Evolutionary conservation across 2,888 invertebrate species (phyloP), one percentile per base, ranked within the genome.

Genomic region (Perithous albicinctus): DNA sequence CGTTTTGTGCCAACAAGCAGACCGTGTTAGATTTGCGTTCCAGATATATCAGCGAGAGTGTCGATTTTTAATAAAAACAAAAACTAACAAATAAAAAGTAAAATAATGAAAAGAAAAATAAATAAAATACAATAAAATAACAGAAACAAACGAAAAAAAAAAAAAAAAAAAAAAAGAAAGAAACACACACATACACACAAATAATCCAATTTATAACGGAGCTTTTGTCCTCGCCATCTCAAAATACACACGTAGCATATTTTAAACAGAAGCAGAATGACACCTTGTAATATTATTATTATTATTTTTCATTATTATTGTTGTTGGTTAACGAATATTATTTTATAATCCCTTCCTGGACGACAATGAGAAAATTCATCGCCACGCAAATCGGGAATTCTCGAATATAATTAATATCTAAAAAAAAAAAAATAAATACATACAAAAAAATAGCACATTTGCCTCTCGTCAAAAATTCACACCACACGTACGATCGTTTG

Each of bases 1-100:
- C 90, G 88, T 91, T 91, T 90, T 91, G 91, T 91, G 91, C 91
- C 91, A 91, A 91, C 87, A 89, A 90, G 87, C 86, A 88, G 86
- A 85, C 88, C 88, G 87, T 88, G 82, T 87, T 86, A 85, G 86
- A 85, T 86, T 88, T 88, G 83, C 86, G 85, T 88, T 88, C 64
- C 85, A 32, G 69, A 78, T 82, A 75, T 54, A 66, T 72, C 61
- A 35, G 61, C 76, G 73, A 61, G 72, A 77, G 56, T 86, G 83
- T 87, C 86, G 85, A 85, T 86, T 85, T 85, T 84, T 84, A 83
- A 84, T 83, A 66, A 48, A 69, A n/a, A n/a, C n/a, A n/a, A n/a
- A n/a, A n/a, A n/a, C n/a, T n/a, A n/a, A n/a, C n/a, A n/a, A n/a
- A n/a, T n/a, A n/a, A n/a, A n/a, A n/a, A n/a, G n/a, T n/a, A n/a